phyloP scores from a whole-genome alignment of 2,113 vertebrate genomes.

The Apodemus speciosus region DNA sequence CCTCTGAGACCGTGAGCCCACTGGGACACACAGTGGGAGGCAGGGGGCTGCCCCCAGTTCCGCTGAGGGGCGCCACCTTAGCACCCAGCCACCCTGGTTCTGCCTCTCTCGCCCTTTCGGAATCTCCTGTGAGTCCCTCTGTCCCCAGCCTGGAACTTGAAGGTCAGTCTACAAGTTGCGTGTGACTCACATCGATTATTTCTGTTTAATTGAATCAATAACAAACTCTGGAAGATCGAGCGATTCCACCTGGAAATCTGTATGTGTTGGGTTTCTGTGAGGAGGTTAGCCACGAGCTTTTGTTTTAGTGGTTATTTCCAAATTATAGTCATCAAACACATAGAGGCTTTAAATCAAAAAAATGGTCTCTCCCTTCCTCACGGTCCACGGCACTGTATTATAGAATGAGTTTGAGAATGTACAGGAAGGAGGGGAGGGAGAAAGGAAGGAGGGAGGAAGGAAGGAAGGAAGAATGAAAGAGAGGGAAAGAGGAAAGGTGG shows the following conservation, averaged over 20 bases:
- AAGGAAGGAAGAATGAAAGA: neutral
- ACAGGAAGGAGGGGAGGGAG: neutral
- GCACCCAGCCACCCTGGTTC: accelerated
- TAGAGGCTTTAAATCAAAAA: neutral
- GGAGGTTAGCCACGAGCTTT: neutral
- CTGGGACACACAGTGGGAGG: accelerated
- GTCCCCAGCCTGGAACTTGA: neutral
- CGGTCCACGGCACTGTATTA: no score
- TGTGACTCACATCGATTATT: neutral
- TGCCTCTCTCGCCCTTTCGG: neutral
- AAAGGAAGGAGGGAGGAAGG: accelerated
- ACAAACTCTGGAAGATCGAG: neutral
- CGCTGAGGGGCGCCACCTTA: accelerated
- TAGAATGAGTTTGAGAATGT: neutral
- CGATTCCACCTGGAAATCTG: neutral
- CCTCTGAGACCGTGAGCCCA: no score
- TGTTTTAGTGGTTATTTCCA: neutral
- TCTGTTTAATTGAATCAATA: neutral
- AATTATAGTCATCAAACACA: neutral
- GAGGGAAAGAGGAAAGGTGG: accelerated
- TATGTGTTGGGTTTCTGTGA: neutral
- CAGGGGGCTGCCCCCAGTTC: neutral
- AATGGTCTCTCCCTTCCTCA: no score
- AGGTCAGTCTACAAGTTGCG: neutral
- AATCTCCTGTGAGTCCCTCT: neutral